A percentile compares a stretch with the other conserved stretches of the same genome.
Conservation (phyloP, 2,113 vertebrate species). For the Rhombomys opimus region DNA sequence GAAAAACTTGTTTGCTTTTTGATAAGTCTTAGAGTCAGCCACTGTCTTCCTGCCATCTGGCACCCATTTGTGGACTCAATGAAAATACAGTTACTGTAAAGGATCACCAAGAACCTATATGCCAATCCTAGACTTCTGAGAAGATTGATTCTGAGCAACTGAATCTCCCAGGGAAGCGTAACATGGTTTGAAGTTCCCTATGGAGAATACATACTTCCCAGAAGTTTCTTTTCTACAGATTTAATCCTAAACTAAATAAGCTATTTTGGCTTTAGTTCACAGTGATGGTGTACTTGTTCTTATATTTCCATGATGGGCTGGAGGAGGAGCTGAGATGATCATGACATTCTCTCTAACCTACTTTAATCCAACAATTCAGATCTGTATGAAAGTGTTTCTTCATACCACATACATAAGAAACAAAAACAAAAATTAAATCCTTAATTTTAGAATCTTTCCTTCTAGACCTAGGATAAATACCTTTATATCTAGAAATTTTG, state of each 20-base stretch:
- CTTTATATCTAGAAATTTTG: background rate
- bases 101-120: background rate
- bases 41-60: background rate
- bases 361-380: background rate
- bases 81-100: background rate
- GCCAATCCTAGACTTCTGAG: background rate
- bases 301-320: background rate
- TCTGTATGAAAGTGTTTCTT: conserved; percentile 3
- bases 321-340: background rate
- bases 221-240: background rate
- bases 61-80: background rate
- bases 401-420: background rate
- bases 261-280: background rate
- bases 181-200: background rate
- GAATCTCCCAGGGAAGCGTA: background rate
- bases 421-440: background rate
- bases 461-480: background rate
- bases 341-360: background rate
- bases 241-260: background rate
- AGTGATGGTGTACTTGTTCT: background rate
- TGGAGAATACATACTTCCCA: background rate
- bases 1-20: background rate
- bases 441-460: background rate
- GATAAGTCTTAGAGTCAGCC: background rate
- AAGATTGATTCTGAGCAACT: background rate